phyloP scores from a whole-genome alignment of 1,140 invertebrate species.

The Octopus bimaculoides region DNA sequence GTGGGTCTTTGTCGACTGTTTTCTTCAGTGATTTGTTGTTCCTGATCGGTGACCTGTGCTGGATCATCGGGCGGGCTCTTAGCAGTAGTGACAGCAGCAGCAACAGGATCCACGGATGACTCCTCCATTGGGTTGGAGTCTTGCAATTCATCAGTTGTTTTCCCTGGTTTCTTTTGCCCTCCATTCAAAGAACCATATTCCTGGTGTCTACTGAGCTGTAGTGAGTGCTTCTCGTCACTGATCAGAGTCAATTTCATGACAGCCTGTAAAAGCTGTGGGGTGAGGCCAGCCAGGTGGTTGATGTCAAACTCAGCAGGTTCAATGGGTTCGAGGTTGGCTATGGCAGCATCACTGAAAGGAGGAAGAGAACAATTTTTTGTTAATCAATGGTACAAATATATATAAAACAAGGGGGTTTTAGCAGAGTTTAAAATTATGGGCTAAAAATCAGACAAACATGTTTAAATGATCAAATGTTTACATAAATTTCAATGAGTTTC shows the following conservation, averaged over 20 bases:
- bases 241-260: conserved; percentile 62
- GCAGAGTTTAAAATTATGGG: too few species aligned
- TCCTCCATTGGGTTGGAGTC: not conserved
- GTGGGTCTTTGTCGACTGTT: conserved; percentile 51
- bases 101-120: not conserved
- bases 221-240: conserved; percentile 56
- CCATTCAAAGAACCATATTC: not conserved
- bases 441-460: too few species aligned
- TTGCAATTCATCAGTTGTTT: not conserved
- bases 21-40: conserved; percentile 52
- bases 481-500: too few species aligned
- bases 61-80: not conserved
- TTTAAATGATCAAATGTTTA: too few species aligned
- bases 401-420: too few species aligned
- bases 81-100: conserved; percentile 14
- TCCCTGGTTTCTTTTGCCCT: not conserved
- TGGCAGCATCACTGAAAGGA: conserved; percentile 59
- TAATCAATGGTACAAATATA: too few species aligned
- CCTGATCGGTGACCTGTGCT: not conserved
- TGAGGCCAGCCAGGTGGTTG: conserved; percentile 57
- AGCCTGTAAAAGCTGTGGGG: conserved; percentile 58
- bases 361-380: not conserved
- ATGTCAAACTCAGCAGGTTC: conserved; percentile 59
- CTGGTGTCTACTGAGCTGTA: not conserved
- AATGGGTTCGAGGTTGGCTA: conserved; percentile 59